phyloP scores from a whole-genome alignment of 2,113 vertebrate genomes.

The Psilopsiagon aymara region DNA sequence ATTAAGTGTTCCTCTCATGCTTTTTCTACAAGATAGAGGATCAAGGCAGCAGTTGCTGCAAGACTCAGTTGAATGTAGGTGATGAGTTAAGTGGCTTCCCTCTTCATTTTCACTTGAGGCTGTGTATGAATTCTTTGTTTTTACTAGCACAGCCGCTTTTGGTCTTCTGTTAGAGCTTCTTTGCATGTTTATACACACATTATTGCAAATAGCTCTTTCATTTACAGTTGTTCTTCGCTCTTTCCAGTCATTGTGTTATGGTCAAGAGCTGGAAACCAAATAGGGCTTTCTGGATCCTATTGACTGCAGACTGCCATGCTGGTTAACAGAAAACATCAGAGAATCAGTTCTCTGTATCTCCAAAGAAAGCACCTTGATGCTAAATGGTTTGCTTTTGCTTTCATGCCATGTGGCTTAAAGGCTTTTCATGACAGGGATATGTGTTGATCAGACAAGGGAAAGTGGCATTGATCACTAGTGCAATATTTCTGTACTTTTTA shows the following conservation, averaged over 20 bases:
- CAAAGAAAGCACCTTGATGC: not conserved
- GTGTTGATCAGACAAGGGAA: not conserved
- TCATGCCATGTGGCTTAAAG: not conserved
- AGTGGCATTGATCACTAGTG: not conserved
- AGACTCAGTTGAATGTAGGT: not conserved
- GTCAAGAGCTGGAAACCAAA: not conserved
- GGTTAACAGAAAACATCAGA: not conserved
- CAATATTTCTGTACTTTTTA: not conserved
- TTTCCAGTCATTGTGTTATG: not conserved
- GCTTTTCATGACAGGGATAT: not conserved
- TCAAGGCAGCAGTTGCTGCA: not conserved
- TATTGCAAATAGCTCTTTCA: not conserved
- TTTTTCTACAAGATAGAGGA: not conserved
- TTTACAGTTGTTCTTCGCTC: not conserved
- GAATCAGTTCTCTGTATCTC: not conserved
- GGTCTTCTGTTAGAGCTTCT: not conserved
- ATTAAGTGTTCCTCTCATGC: not conserved
- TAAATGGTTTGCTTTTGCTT: not conserved
- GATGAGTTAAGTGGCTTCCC: not conserved
- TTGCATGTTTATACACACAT: not conserved
- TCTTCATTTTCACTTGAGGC: not conserved
- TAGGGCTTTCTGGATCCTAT: not conserved
- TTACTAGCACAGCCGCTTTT: not conserved
- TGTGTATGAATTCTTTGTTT: not conserved
- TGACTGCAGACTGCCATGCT: not conserved